Percentiles rank a stretch among this genome's conserved stretches.
phyloP scores from a whole-genome alignment of 2,888 invertebrate genomes.

The Cyclophora albipunctata region DNA sequence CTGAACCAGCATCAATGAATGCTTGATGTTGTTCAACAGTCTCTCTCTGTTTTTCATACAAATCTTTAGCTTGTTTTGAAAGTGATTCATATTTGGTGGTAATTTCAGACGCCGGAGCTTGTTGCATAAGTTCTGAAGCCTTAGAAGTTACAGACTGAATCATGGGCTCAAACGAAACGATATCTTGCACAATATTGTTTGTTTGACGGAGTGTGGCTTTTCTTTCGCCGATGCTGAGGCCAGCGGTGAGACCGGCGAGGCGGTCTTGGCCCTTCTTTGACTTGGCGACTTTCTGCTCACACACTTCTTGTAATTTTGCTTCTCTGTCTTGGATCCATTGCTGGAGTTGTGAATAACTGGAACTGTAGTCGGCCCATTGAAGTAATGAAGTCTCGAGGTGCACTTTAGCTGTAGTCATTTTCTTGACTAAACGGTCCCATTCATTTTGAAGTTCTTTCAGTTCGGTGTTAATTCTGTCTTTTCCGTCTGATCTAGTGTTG shows the following conservation, averaged over 20 bases:
- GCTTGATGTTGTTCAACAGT: slow-evolving; percentile 93
- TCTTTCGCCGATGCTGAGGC: slow-evolving; percentile 86
- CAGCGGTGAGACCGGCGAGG: slow-evolving; percentile 81
- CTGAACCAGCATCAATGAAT: slow-evolving; percentile 92
- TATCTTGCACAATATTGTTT: slow-evolving; percentile 96
- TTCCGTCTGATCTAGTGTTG: slow-evolving; percentile 91
- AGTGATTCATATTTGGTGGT: slow-evolving; percentile 92
- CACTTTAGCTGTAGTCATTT: slow-evolving; percentile 93
- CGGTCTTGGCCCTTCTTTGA: slow-evolving; percentile 84
- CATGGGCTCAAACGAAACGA: slow-evolving; percentile 97
- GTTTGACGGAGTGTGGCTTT: slow-evolving; percentile 93
- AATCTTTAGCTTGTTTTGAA: slow-evolving; percentile 91
- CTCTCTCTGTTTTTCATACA: slow-evolving; percentile 91
- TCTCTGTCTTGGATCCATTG: slow-evolving; percentile 97
- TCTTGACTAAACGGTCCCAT: slow-evolving; percentile 93
- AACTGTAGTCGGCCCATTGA: slow-evolving; percentile 97
- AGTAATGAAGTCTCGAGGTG: slow-evolving; percentile 91
- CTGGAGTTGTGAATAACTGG: slow-evolving; percentile 92
- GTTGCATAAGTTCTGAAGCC: slow-evolving; percentile 93
- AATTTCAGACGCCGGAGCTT: slow-evolving; percentile 93
- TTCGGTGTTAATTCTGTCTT: slow-evolving; percentile 89
- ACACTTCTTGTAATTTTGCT: slow-evolving; percentile 92
- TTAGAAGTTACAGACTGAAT: slow-evolving; percentile 96
- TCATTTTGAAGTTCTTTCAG: slow-evolving; percentile 92
- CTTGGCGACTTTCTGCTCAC: slow-evolving; percentile 87